Conservation (phyloP, 2,888 invertebrate genomes). For the Leptopilina drosophilae region DNA sequence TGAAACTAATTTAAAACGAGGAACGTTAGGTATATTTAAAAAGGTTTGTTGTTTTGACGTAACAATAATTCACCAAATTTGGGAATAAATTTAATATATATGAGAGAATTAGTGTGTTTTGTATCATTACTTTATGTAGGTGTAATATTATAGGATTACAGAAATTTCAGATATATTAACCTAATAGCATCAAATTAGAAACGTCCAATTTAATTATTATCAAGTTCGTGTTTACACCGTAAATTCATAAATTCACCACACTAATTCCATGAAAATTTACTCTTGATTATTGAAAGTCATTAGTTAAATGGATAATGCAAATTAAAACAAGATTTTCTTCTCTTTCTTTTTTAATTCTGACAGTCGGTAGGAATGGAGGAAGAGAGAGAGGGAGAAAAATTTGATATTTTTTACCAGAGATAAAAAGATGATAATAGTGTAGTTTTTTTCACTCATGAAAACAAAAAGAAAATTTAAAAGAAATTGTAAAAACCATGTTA, state of each 20-base stretch:
- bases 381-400: background rate
- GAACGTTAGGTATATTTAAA: no score
- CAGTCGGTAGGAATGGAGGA: no score
- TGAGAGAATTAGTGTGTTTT: no score
- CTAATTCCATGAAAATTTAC: background rate
- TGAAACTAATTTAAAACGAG: no score
- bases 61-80: no score
- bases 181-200: background rate
- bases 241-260: background rate
- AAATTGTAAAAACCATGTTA: slow-evolving; percentile 7
- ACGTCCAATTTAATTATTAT: background rate
- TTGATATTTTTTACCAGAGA: background rate
- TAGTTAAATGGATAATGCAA: background rate
- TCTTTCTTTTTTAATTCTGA: no score
- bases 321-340: background rate
- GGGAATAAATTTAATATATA: no score
- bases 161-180: background rate
- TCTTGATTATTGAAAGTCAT: slow-evolving; percentile 1
- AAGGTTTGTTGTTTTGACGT: no score
- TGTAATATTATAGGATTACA: background rate
- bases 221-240: background rate
- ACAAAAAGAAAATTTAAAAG: background rate
- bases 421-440: background rate
- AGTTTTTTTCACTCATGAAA: background rate
- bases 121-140: background rate